Conservation (phyloP, 1,140 invertebrate genomes). For the Brachionus rubens region DNA sequence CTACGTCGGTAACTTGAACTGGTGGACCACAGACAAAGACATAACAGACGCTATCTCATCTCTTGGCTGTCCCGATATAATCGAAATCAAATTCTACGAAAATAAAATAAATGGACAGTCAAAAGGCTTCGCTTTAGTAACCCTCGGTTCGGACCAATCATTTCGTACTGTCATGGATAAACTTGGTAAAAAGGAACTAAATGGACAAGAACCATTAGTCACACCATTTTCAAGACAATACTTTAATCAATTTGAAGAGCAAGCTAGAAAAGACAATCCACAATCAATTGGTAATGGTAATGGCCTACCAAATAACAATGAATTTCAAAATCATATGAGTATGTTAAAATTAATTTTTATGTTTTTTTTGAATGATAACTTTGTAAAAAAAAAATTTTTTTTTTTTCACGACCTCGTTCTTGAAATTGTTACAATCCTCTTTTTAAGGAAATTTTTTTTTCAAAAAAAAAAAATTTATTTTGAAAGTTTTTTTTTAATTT, state of each 20-base stretch:
- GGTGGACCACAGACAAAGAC: constrained; percentile 94
- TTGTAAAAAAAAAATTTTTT: background rate
- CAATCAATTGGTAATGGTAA: constrained; percentile 33
- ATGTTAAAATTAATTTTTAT: constrained; percentile 27
- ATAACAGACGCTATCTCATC: constrained; percentile 79
- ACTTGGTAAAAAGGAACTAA: constrained; percentile 85
- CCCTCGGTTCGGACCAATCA: constrained; percentile 84
- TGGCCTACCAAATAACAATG: constrained; percentile 43
- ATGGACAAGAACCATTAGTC: constrained; percentile 88
- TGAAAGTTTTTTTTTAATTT: background rate
- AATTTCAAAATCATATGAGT: constrained; percentile 35
- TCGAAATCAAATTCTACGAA: constrained; percentile 99
- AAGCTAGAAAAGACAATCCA: constrained; percentile 55
- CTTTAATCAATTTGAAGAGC: constrained; percentile 66
- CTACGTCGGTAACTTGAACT: constrained; percentile 40
- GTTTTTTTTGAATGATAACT: background rate
- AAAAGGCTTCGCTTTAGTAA: constrained; percentile 92
- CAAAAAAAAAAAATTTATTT: background rate
- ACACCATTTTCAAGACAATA: constrained; percentile 91
- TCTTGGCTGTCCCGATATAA: constrained; percentile 84
- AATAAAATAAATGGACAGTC: constrained; percentile 98
- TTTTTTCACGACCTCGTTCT: background rate
- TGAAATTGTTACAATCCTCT: background rate
- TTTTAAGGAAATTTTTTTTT: background rate
- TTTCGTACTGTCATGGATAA: constrained; percentile 84